Evolutionary conservation across 2,797 vertebrate species (phyloP), one percentile per base, ranked within the genome.

Genomic region (Schizothorax lantsangensis): DNA sequence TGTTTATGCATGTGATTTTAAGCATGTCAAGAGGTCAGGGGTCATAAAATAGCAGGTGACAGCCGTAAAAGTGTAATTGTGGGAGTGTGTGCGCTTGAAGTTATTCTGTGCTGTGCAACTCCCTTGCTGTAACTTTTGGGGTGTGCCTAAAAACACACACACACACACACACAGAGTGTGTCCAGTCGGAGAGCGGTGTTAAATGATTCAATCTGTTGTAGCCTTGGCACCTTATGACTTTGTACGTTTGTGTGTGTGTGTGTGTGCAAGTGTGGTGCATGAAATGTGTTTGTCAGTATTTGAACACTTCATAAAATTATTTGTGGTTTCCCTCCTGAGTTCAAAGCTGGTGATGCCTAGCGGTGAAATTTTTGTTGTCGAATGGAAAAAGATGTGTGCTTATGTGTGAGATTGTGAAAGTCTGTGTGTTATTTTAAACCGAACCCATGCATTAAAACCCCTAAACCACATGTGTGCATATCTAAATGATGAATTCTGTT

Each of bases 231-330:
- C 89, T 81, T 81, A 36, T 83, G 84, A 45, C 86, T 90, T 64
- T 40, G 84, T 84, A 69, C 77, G 80, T 85, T 26, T 68, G 64
- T 68, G 30, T 36, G 64, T 19, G 85, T 59, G 79, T 17, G 78
- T 71, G 78, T 64, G 68, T 75, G 87, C 33, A 1, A 73, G 88
- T 8, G 38, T n/a, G 85, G 90, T 91, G 84, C 59, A 23, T 87
- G 85, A 90, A 82, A 83, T 73, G 84, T 91, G 89, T 91, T 90
- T 87, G 84, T 88, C 84, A 80, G 86, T 88, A 88, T 93, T 90
- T 90, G 91, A 92, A 91, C 92, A 95, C 93, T 95, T 95, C 93
- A 94, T 95, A 94, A 94, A 95, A 93, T 91, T 77, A 94, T 94
- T 93, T 94, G 93, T 89, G 91, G 88, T 89, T 92, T 89, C 88